Evolutionary conservation across 2,113 vertebrate species (phyloP).

Genomic region (Falco punctatus): DNA sequence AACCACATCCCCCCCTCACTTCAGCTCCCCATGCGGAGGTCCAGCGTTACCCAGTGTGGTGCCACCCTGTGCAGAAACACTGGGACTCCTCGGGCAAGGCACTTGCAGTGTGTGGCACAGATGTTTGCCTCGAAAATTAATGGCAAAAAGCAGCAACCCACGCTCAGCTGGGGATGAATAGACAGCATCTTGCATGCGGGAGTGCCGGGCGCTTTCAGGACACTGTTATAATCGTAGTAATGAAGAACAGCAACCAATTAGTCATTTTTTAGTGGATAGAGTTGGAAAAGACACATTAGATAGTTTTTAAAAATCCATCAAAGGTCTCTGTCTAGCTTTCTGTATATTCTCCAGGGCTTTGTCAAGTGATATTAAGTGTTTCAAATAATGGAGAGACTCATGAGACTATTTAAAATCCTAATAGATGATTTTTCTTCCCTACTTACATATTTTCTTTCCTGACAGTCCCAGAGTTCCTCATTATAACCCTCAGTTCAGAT

Average conservation of each 20-base stretch:
- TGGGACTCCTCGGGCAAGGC: accelerated
- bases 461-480: background rate
- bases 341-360: slow-evolving; percentile 44
- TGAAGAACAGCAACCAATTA: slow-evolving; percentile 40
- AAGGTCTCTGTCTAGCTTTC: slow-evolving; percentile 32
- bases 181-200: accelerated
- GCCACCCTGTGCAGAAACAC: accelerated
- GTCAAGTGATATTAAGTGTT: slow-evolving; percentile 48
- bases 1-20: accelerated
- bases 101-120: accelerated
- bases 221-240: background rate
- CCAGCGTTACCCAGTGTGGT: accelerated
- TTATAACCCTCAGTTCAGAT: background rate
- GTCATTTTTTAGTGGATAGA: slow-evolving; percentile 54
- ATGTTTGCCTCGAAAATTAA: background rate
- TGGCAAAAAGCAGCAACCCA: background rate
- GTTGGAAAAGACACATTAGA: slow-evolving; percentile 47
- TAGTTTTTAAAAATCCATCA: slow-evolving; percentile 49
- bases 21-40: accelerated
- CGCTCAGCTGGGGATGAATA: background rate
- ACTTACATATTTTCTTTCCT: background rate
- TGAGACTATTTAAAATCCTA: slow-evolving; percentile 58
- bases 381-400: slow-evolving; percentile 42
- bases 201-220: background rate
- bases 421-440: background rate